A percentile compares a stretch with the other conserved stretches of the same genome.
Conservation (phyloP, 1,140 invertebrate genomes). For the Sycophaga agraensis region DNA sequence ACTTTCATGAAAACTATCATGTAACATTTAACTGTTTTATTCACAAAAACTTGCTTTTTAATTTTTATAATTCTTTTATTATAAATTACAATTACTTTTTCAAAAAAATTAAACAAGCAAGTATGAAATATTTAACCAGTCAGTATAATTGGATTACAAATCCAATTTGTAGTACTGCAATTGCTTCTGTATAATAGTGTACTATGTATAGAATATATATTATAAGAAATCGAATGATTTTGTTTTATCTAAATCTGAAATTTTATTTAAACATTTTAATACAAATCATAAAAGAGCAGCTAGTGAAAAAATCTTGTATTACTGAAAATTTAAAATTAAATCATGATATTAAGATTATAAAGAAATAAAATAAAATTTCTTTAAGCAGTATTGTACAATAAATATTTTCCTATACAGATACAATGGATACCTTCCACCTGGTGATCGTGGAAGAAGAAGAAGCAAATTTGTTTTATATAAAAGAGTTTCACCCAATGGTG, state of each 20-base stretch:
- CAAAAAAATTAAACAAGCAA: slow-evolving; percentile 13
- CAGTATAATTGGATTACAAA: slow-evolving; percentile 40
- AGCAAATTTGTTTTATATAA: slow-evolving; percentile 93
- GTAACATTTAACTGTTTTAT: too few species aligned
- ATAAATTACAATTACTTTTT: too few species aligned
- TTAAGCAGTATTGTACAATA: too few species aligned
- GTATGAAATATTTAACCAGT: not conserved
- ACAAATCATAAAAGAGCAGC: too few species aligned
- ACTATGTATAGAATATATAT: slow-evolving; percentile 13
- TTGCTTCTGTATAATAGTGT: slow-evolving; percentile 25
- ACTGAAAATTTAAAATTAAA: too few species aligned
- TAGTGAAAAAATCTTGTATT: too few species aligned
- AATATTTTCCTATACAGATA: too few species aligned
- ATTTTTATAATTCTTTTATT: not conserved
- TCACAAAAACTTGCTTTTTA: not conserved
- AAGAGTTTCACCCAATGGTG: slow-evolving; percentile 83
- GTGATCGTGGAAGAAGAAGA: slow-evolving; percentile 85
- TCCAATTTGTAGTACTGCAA: slow-evolving; percentile 43
- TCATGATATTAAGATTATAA: not conserved
- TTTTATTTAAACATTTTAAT: too few species aligned
- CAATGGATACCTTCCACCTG: slow-evolving; percentile 91
- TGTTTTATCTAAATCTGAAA: too few species aligned
- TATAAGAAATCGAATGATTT: not conserved
- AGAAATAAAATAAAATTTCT: slow-evolving; percentile 3
- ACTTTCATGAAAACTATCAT: too few species aligned